Evolutionary conservation across 1,140 invertebrate genomes (phyloP).

Genomic region (Stegodyphus mimosarum): DNA sequence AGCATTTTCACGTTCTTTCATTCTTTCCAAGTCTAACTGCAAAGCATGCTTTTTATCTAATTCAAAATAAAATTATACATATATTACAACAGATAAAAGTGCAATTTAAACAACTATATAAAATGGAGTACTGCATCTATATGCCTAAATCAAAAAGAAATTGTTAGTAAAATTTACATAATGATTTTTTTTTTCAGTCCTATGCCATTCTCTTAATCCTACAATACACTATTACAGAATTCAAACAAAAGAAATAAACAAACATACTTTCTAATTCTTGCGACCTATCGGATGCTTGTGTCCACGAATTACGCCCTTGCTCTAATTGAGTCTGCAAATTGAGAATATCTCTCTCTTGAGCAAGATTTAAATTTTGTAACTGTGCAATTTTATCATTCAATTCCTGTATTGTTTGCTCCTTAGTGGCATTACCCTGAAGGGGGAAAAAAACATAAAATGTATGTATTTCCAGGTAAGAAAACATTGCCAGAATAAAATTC

Average conservation of each 20-base stretch:
- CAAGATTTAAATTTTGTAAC: slow-evolving; percentile 80
- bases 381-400: slow-evolving; percentile 78
- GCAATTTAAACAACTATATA: no score
- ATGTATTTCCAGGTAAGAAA: background rate
- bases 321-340: slow-evolving; percentile 83
- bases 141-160: no score
- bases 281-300: slow-evolving; percentile 77
- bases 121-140: no score
- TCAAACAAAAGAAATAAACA: slow-evolving; percentile 46
- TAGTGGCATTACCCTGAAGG: slow-evolving; percentile 63
- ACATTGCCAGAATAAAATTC: background rate
- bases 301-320: slow-evolving; percentile 81
- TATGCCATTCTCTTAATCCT: background rate
- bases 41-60: slow-evolving; percentile 71
- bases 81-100: no score
- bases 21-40: slow-evolving; percentile 81
- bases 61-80: background rate
- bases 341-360: slow-evolving; percentile 84
- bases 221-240: background rate
- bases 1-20: slow-evolving; percentile 78
- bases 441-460: background rate
- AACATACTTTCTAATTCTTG: slow-evolving; percentile 80
- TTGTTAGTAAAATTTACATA: no score
- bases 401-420: slow-evolving; percentile 82
- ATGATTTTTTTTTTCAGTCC: no score